phyloP scores from a whole-genome alignment of 2,888 invertebrate species.

The Tholera decimalis region DNA sequence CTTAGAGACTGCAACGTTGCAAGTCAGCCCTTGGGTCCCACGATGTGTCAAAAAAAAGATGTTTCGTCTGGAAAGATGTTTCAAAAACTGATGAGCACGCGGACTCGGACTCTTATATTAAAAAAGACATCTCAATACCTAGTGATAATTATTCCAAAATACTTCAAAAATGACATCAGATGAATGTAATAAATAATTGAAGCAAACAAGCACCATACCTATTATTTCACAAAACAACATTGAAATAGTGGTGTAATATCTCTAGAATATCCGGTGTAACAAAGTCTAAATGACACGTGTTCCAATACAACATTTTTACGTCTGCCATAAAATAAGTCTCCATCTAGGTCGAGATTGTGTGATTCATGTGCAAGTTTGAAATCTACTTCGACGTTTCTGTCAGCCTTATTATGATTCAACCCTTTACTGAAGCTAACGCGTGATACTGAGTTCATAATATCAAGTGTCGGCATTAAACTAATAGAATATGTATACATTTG shows the following conservation, averaged over 20 bases:
- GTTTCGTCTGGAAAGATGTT: no score
- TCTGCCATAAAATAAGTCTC: background rate
- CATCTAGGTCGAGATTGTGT: background rate
- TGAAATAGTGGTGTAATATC: background rate
- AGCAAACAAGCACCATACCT: background rate
- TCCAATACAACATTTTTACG: background rate
- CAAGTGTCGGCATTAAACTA: conserved; percentile 3
- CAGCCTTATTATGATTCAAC: conserved; percentile 15
- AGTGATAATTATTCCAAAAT: background rate
- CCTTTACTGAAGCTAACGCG: background rate
- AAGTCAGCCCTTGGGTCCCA: no score
- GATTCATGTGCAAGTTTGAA: conserved; percentile 7
- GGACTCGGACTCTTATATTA: no score
- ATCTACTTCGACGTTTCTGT: conserved; percentile 11
- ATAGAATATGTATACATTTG: background rate
- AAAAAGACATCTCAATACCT: background rate
- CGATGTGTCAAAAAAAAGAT: no score
- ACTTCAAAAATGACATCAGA: background rate
- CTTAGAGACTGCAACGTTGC: no score
- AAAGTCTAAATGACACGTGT: conserved; percentile 1
- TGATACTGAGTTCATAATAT: conserved; percentile 6
- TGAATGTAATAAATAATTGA: background rate
- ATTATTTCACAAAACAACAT: background rate
- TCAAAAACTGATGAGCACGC: no score
- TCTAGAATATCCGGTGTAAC: conserved; percentile 8